phyloP scores from a whole-genome alignment of 1,140 invertebrate species.

The Potamilus streckersoni region DNA sequence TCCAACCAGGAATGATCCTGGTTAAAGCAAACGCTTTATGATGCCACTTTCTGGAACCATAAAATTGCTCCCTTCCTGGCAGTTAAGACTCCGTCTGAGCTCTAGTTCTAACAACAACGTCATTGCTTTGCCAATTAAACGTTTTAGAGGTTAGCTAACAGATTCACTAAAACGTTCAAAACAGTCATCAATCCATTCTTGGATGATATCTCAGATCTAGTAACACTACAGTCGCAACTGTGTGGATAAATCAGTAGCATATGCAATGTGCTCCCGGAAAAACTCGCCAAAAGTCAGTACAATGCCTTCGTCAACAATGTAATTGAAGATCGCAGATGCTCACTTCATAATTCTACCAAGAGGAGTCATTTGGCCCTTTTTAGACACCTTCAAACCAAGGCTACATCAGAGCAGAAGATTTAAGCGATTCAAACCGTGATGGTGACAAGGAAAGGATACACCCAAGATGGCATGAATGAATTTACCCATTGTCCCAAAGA shows the following conservation, averaged over 20 bases:
- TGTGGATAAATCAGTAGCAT: slow-evolving; percentile 4
- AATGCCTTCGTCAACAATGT: neutral
- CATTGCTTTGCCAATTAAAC: no score
- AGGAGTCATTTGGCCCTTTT: neutral
- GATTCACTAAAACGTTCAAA: slow-evolving; percentile 20
- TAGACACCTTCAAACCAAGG: neutral
- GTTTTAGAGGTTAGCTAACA: neutral
- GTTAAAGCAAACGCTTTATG: no score
- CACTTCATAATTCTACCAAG: neutral
- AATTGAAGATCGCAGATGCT: no score
- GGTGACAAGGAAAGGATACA: neutral
- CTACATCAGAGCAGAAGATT: neutral
- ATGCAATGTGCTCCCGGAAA: neutral
- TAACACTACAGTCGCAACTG: slow-evolving; percentile 21
- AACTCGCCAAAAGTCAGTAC: neutral
- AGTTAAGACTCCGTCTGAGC: no score
- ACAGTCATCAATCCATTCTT: slow-evolving; percentile 36
- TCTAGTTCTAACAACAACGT: no score
- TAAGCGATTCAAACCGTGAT: neutral
- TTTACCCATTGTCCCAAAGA: no score
- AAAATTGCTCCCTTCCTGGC: no score
- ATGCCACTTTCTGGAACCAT: no score
- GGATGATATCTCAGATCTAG: neutral
- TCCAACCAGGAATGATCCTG: no score
- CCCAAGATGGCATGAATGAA: no score